A percentile compares a stretch with the other conserved stretches of the same genome.
Conservation (phyloP, 2,888 invertebrate genomes). For the Cantharis rufa region DNA sequence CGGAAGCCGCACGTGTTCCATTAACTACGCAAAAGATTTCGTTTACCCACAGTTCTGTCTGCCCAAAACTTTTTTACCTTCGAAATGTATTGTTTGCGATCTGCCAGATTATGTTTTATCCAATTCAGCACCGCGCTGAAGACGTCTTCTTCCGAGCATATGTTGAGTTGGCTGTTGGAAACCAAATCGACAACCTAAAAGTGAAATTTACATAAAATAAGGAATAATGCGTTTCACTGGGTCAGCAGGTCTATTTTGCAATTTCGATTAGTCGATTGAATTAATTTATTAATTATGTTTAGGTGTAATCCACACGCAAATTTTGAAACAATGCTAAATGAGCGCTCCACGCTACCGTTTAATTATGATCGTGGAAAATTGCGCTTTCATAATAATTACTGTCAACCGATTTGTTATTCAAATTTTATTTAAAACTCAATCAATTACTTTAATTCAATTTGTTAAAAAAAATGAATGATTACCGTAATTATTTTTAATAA, state of each 20-base stretch:
- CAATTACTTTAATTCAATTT: background rate
- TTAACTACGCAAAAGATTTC: constrained; percentile 54
- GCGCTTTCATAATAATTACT: background rate
- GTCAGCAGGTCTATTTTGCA: background rate
- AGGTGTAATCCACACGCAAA: background rate
- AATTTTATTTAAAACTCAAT: background rate
- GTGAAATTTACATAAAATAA: background rate
- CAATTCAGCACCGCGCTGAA: constrained; percentile 69
- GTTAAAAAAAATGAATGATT: background rate
- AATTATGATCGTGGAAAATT: background rate
- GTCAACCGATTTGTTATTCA: background rate
- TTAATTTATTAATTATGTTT: background rate
- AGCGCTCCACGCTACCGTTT: background rate
- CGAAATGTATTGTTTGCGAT: constrained; percentile 63
- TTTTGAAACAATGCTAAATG: background rate
- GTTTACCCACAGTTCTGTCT: background rate
- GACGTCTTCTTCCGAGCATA: constrained; percentile 69
- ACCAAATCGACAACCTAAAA: constrained; percentile 66
- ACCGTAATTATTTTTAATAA: background rate
- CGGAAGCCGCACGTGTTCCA: constrained; percentile 68
- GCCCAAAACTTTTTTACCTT: constrained; percentile 54
- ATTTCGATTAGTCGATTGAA: background rate
- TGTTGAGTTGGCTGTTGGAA: constrained; percentile 68
- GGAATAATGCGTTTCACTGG: background rate
- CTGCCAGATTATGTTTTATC: constrained; percentile 68